Evolutionary conservation across 2,797 vertebrate species (phyloP).

Genomic region (Sebastes umbrosus): DNA sequence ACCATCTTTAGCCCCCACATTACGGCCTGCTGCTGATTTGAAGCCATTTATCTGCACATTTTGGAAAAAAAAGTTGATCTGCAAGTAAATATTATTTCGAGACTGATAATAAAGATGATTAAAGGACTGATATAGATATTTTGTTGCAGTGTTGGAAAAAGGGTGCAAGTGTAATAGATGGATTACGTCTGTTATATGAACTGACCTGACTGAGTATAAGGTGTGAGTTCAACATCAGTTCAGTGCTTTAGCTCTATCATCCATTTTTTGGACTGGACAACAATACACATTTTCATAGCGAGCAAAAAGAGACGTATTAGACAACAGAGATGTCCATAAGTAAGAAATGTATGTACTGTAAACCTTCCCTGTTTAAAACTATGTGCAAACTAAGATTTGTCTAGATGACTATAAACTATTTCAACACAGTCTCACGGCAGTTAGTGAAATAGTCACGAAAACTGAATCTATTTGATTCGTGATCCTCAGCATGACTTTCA

Average conservation of each 20-base stretch:
- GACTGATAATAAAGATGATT: background rate
- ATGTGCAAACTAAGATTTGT: no score
- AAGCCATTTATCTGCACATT: constrained; percentile 20
- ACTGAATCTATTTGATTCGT: no score
- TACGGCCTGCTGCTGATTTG: constrained; percentile 28
- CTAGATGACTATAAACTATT: no score
- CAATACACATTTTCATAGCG: background rate
- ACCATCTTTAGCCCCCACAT: constrained; percentile 41
- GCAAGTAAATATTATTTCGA: constrained; percentile 9
- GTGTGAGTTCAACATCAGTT: constrained; percentile 11
- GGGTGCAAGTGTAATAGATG: background rate
- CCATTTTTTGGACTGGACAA: background rate
- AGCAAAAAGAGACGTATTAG: no score
- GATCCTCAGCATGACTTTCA: no score
- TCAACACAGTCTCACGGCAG: no score
- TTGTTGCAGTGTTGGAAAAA: background rate
- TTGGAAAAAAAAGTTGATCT: background rate
- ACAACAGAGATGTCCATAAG: no score
- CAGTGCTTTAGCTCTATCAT: background rate
- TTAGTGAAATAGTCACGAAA: no score
- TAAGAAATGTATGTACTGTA: no score
- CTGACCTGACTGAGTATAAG: background rate
- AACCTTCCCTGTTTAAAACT: no score
- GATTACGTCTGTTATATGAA: background rate
- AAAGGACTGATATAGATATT: background rate